Base-by-base conservation (phyloP, 35 echinoderm and acorn worm species). In the Diadema setosum region DNA sequence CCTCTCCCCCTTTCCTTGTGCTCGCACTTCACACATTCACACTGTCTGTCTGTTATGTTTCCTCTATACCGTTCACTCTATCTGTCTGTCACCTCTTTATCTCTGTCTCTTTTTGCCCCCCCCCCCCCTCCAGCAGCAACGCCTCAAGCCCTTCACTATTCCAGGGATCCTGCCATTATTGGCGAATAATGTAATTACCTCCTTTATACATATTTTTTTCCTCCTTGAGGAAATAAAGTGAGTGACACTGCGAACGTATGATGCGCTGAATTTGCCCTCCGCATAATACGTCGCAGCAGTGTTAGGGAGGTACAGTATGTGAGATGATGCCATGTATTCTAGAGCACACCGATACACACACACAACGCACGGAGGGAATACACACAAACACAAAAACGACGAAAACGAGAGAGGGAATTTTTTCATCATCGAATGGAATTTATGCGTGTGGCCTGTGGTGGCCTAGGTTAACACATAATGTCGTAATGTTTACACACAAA, bases 131-230 rank as follows among this genome's bases (percentile, higher is more conserved):
- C n/a, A n/a, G n/a, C n/a, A n/a, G n/a, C 6, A 23, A 16, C 58
- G 23, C 63, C 20, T 18, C 37, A 26, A 67, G 27, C 30, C 63
- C 63, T 67, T 31, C 63, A 1, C 63, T 5, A 67, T 5, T 43
- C 29, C 37, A 78, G 33, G 73, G 73, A 44, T 78, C 40, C 73
- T 78, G 39, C 33, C 73, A 78, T 78, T 78, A 78, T 78, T 78
- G 73, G 73, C 24, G 37, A 20, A 41, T 78, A 78, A 78, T 78
- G 73, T 78, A 78, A 78, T 78, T 78, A 78, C 40, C 24, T 21
- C 73, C 48, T 52, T 52, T 52, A 52, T n/a, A n/a, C n/a, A n/a
- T n/a, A n/a, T n/a, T n/a, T n/a, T n/a, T n/a, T n/a, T 67, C 63
- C 63, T 34, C 3, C 44, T 78, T 44, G 21, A 24, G 73, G 73